These are phyloP conservation scores for Hypomecis atomaria DNA, from an alignment of 2,888 invertebrate genomes.

Conservation along the genomic window DNA sequence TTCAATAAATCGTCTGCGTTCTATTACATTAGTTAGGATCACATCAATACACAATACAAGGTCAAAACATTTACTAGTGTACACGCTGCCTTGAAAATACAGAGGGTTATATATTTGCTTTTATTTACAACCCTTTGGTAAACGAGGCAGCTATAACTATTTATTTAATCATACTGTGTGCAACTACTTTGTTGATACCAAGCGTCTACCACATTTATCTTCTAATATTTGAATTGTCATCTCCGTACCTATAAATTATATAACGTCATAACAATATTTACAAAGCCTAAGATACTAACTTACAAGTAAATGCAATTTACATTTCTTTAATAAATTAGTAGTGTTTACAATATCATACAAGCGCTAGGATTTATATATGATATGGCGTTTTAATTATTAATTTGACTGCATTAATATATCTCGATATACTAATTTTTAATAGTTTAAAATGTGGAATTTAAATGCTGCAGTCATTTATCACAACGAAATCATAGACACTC, in stretches of 20 bases:
- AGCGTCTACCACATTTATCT: constrained; percentile 71
- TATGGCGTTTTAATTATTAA: constrained; percentile 76
- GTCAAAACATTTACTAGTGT: constrained; percentile 76
- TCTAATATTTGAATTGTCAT: constrained; percentile 70
- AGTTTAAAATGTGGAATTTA: constrained; percentile 42
- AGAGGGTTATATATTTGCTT: neutral
- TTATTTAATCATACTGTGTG: constrained; percentile 65
- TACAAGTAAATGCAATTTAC: constrained; percentile 83
- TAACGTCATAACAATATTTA: constrained; percentile 85
- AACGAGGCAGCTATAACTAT: constrained; percentile 34
- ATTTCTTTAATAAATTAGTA: constrained; percentile 80
- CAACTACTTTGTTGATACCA: constrained; percentile 71
- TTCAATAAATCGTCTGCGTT: constrained; percentile 38
- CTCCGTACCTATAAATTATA: constrained; percentile 83
- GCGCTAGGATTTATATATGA: constrained; percentile 81
- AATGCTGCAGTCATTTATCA: constrained; percentile 37
- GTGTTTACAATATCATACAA: constrained; percentile 83
- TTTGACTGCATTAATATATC: constrained; percentile 63
- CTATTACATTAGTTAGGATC: constrained; percentile 57
- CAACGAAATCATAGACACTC: constrained; percentile 18
- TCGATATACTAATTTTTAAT: constrained; percentile 41
- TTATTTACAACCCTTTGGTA: constrained; percentile 1
- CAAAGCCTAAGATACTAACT: constrained; percentile 83
- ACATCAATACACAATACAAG: constrained; percentile 78
- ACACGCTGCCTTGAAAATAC: constrained; percentile 44